Evolutionary conservation across 2,888 invertebrate species (phyloP), one percentile per base, ranked within the genome.

Genomic region (Lithophane ornitopus): DNA sequence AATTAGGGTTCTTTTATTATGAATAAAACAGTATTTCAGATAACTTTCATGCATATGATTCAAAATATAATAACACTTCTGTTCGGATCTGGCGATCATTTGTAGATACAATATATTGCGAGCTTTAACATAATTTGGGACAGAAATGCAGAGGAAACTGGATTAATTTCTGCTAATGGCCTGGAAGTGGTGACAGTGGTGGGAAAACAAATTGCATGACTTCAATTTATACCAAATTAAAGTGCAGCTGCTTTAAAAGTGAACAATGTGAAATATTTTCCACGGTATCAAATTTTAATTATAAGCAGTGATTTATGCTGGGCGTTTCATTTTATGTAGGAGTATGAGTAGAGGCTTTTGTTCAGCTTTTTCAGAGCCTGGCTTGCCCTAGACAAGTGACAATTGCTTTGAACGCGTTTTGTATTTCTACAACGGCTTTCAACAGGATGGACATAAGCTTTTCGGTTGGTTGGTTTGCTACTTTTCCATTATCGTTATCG

Each of bases 111-210:
- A 68, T 46, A 67, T 63, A 34, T 61, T 59, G 59, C 44, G 28
- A 66, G 71, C n/a, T 69, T 78, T 9, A 78, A 66, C 70, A 79
- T 78, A 70, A 78, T 89, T 90, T 88, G 88, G 83, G 86, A 82
- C 85, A 89, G 85, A 91, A 91, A 90, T 88, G 87, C 88, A 85
- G 88, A 89, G 89, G 85, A 88, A 87, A 87, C 88, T 85, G 86
- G 87, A 91, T 91, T 90, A 91, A 88, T 89, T 88, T 89, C 85
- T 87, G 87, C 90, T 92, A 93, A 93, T 92, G 91, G 92, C 86
- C 83, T 88, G 89, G 84, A 90, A 91, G 89, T 90, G 89, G 89
- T 78, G 90, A 88, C 90, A 89, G 89, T 87, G 88, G 79, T 88
- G 65, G 83, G 88, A 85, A 84, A 83, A 89, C 91, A 92, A 93